These are phyloP conservation scores for Tolypeutes matacus DNA, from an alignment of 2,797 vertebrate species.

Conservation along the genomic window DNA sequence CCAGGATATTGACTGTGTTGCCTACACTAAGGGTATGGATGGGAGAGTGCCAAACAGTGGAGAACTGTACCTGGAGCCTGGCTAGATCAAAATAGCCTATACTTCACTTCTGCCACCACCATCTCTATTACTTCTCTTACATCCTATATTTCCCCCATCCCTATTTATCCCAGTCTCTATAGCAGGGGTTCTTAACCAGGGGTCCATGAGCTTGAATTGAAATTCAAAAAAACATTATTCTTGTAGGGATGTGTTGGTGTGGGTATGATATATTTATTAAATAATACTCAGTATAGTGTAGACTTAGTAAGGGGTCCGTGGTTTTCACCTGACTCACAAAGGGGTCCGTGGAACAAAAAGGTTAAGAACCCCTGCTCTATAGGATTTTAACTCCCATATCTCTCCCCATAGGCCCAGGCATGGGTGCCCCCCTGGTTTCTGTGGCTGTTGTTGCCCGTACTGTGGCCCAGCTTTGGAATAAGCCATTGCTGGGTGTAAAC, in stretches of 20 bases:
- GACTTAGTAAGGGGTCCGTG: no score
- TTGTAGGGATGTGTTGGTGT: no score
- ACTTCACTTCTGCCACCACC: not conserved
- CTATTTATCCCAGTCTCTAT: not conserved
- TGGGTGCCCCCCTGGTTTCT: constrained; percentile 94
- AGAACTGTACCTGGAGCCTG: not conserved
- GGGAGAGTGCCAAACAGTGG: not conserved
- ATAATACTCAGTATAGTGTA: no score
- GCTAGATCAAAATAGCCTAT: not conserved
- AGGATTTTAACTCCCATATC: constrained; percentile 26
- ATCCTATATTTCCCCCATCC: not conserved
- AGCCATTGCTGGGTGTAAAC: constrained; percentile 94
- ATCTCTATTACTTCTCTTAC: not conserved
- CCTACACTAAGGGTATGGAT: constrained; percentile 93
- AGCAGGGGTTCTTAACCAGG: no score
- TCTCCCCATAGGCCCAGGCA: constrained; percentile 92
- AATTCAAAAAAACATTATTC: no score
- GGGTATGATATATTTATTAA: no score
- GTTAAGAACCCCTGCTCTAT: not conserved
- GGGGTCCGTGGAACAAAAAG: no score
- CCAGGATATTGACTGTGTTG: constrained; percentile 93
- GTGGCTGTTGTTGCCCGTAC: constrained; percentile 95
- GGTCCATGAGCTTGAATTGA: no score
- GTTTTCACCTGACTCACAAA: no score
- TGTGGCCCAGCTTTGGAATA: constrained; percentile 94